phyloP scores from a whole-genome alignment of 2,113 vertebrate species.

The Hiodon tergisus region DNA sequence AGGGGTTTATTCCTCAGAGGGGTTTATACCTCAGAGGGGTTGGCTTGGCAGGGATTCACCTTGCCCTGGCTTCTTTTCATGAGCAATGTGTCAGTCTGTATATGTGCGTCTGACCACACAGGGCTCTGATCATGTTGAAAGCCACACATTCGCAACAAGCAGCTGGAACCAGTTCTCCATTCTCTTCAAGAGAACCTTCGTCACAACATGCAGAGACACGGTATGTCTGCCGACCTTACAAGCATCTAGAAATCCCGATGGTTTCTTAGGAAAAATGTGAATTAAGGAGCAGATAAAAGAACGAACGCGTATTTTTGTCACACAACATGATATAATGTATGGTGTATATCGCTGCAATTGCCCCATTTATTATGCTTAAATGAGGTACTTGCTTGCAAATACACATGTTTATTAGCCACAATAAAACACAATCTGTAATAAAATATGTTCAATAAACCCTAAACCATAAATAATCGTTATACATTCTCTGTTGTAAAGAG shows the following conservation, averaged over 20 bases:
- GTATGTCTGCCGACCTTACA: conserved; percentile 58
- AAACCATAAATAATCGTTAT: no score
- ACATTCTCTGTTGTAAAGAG: no score
- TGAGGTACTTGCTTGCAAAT: no score
- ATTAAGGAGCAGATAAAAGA: not conserved
- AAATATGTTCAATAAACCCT: no score
- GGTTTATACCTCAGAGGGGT: not conserved
- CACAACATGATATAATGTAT: no score
- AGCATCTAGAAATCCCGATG: no score
- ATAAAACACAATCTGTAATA: no score
- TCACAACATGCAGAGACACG: conserved; percentile 87
- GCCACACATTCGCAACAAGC: conserved; percentile 89
- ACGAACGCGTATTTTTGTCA: no score
- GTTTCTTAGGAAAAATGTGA: not conserved
- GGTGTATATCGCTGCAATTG: no score
- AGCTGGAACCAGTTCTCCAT: conserved; percentile 91
- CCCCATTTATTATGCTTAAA: no score
- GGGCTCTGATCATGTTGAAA: conserved; percentile 80
- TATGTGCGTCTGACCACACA: conserved; percentile 51
- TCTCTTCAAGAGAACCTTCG: conserved; percentile 90
- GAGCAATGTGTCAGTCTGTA: not conserved
- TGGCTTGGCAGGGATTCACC: not conserved
- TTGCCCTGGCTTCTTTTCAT: not conserved
- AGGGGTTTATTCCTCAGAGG: not conserved
- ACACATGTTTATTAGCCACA: no score